A percentile compares a stretch with the other conserved stretches of the same genome.
These are phyloP conservation scores for Pinna nobilis DNA, from an alignment of 1,140 invertebrate genomes.

Conservation along the genomic window DNA sequence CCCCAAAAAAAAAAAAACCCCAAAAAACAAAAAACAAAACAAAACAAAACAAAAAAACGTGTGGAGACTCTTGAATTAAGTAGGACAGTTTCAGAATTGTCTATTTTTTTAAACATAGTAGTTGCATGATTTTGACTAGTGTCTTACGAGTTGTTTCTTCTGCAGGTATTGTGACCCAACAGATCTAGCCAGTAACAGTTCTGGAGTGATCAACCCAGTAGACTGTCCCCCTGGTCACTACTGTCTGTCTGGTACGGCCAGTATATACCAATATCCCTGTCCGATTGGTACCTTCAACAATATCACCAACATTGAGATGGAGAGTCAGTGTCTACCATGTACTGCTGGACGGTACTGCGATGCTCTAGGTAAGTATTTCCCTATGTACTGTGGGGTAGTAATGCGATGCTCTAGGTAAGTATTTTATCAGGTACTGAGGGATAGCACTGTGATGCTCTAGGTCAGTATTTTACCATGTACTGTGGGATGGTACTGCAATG, in stretches of 20 bases:
- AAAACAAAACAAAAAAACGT: no score
- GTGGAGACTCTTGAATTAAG: no score
- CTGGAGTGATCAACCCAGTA: constrained; percentile 64
- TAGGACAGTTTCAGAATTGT: not conserved
- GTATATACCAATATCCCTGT: constrained; percentile 60
- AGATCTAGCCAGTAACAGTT: constrained; percentile 58
- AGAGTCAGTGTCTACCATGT: constrained; percentile 60
- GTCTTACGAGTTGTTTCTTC: not conserved
- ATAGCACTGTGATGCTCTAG: constrained; percentile 61
- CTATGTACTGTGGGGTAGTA: no score
- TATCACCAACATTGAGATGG: constrained; percentile 55
- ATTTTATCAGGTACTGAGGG: constrained; percentile 58
- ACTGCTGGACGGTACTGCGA: constrained; percentile 64
- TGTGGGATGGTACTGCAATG: constrained; percentile 61
- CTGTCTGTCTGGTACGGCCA: constrained; percentile 62
- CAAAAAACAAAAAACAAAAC: no score
- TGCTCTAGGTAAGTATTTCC: constrained; percentile 51
- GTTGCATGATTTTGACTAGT: not conserved
- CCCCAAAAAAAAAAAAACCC: no score
- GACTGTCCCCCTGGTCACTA: constrained; percentile 68
- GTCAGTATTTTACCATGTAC: constrained; percentile 56
- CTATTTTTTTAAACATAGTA: not conserved
- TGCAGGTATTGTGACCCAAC: constrained; percentile 70
- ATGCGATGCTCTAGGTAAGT: no score
- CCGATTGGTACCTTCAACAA: constrained; percentile 68